Base-by-base conservation (phyloP, 2,113 vertebrate species). In the Todiramphus chloris region DNA sequence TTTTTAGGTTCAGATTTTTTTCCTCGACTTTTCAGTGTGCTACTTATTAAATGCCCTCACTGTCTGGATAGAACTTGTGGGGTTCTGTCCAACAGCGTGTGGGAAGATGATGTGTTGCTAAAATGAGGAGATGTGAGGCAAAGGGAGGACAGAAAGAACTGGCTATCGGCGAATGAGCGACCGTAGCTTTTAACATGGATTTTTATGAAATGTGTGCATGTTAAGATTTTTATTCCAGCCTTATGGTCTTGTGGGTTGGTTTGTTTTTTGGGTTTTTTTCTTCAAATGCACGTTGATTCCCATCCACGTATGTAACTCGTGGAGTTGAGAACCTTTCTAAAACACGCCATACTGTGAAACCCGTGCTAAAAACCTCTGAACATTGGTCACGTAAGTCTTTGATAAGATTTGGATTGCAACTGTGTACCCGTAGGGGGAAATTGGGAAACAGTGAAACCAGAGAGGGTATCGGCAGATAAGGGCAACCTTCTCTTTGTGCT, bases 391-490 rank as follows among this genome's bases (percentile, higher is more conserved):
- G 0, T 37, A 27, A 80, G 37, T 7, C 59, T 85, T 88, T 0
- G 48, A 62, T 94, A 81, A 91, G 46, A 30, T 76, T 90, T 70
- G 59, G 50, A 58, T 95, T 96, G 56, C 85, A 70, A 48, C 75
- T 80, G 59, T 11, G 11, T 33, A 27, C 31, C 48, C 6, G 1
- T 62, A 12, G 68, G 51, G 67, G 93, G 88, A 95, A 96, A 88
- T 95, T 14, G 55, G 48, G 87, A 94, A 95, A 94, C 46, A 33
- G 33, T n/a, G 39, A 83, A 86, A 95, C n/a, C 20, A 6, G 19
- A 11, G 82, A 39, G 60, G 91, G 78, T 23, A 56, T 79, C 69
- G 63, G 82, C 79, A 87, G 88, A 79, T 94, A 95, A 95, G 87
- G 28, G 56, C 63, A 74, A 1, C 92, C 68, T 83, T 83, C 82